These are phyloP conservation scores for Drosophila setosimentum DNA, from an alignment of 2,888 invertebrate genomes.

Conservation along the genomic window DNA sequence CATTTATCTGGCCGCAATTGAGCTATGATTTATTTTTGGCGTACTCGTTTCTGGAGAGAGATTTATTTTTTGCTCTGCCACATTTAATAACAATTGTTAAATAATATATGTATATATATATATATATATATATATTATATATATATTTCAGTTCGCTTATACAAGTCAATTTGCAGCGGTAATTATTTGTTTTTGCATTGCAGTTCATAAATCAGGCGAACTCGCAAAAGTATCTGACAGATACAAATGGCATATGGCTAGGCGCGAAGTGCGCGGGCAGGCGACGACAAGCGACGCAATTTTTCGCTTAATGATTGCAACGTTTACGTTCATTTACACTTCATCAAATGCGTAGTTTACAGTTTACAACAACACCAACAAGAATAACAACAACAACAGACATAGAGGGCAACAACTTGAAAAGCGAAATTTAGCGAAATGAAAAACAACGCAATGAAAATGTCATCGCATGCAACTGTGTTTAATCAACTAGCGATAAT, in stretches of 20 bases:
- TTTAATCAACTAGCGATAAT: slow-evolving; percentile 45
- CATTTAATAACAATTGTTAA: slow-evolving; percentile 62
- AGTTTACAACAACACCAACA: slow-evolving; percentile 9
- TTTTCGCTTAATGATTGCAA: slow-evolving; percentile 62
- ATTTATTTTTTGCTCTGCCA: slow-evolving; percentile 12
- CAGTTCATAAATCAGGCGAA: slow-evolving; percentile 73
- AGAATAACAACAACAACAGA: slow-evolving; percentile 21
- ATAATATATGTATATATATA: slow-evolving; percentile 52
- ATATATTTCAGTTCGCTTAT: slow-evolving; percentile 46
- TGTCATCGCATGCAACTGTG: slow-evolving; percentile 30
- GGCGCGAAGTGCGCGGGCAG: slow-evolving; percentile 13
- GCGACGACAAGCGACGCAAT: slow-evolving; percentile 23
- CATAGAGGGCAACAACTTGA: slow-evolving; percentile 43
- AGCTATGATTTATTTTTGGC: slow-evolving; percentile 20
- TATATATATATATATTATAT: slow-evolving; percentile 49
- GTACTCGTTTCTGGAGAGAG: neutral
- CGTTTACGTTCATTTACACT: slow-evolving; percentile 73
- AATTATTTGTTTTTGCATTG: slow-evolving; percentile 50
- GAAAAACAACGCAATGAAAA: slow-evolving; percentile 63
- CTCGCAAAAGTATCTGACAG: slow-evolving; percentile 74
- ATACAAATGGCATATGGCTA: slow-evolving; percentile 71
- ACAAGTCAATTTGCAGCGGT: slow-evolving; percentile 59
- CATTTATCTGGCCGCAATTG: slow-evolving; percentile 30
- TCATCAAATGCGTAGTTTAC: slow-evolving; percentile 78
- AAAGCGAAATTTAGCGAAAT: slow-evolving; percentile 37